These are phyloP conservation scores for Sthenelais limicola DNA, from an alignment of 2,888 invertebrate genomes.

Conservation along the genomic window DNA sequence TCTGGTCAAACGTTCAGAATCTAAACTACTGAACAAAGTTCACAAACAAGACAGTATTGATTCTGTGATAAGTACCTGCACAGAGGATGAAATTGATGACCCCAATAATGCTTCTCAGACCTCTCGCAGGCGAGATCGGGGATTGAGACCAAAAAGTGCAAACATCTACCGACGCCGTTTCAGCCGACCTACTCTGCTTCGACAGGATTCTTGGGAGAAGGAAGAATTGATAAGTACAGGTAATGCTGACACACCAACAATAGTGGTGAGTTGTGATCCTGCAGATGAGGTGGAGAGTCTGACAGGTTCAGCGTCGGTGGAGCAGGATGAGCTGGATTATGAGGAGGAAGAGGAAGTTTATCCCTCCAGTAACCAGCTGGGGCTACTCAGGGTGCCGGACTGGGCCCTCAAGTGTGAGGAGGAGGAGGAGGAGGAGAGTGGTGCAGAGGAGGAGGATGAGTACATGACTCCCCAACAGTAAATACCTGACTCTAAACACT, in stretches of 20 bases:
- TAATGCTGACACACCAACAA: constrained; percentile 14
- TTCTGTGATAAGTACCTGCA: constrained; percentile 18
- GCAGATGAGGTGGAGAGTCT: background rate
- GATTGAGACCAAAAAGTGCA: constrained; percentile 18
- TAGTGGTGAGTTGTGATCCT: constrained; percentile 18
- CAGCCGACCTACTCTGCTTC: constrained; percentile 18
- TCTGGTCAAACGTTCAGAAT: background rate
- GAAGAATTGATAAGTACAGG: background rate
- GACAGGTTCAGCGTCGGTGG: background rate
- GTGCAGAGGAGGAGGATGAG: background rate
- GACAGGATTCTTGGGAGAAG: constrained; percentile 22
- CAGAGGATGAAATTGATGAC: constrained; percentile 18
- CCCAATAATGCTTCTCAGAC: background rate
- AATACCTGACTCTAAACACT: too few relatives aligned
- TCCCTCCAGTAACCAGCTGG: background rate
- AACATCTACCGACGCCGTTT: constrained; percentile 18
- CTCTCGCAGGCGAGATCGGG: background rate
- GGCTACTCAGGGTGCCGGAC: constrained; percentile 17
- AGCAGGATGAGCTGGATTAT: constrained; percentile 35
- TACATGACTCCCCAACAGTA: too few relatives aligned
- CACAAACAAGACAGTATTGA: constrained; percentile 21
- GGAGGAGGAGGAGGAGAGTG: constrained; percentile 21
- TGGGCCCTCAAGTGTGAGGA: constrained; percentile 23
- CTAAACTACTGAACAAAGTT: background rate
- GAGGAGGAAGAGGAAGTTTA: constrained; percentile 4